Evolutionary conservation across 2,113 vertebrate genomes (phyloP), one percentile per base, ranked within the genome.

Genomic region (Bothrops jararaca): DNA sequence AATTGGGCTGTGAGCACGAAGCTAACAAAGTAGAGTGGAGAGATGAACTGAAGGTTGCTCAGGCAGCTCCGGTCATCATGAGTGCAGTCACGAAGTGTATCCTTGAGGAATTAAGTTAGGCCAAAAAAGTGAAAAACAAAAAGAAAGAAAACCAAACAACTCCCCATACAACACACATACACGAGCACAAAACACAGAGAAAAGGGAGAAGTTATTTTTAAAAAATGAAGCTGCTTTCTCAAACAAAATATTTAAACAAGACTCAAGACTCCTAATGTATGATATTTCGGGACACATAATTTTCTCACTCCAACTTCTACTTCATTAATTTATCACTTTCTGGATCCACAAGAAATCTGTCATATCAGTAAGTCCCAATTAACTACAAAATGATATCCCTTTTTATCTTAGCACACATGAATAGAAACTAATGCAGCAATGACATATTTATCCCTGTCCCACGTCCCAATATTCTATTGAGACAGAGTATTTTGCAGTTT

Each of bases 1-100:
- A 99, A 99, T 98, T 99, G 99, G 89, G 99, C 99, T 80, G 99
- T 99, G 98, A 99, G 98, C 98, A 99, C 99, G 89, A 99, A 99
- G 98, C 99, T 99, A 96, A 99, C 99, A 94, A 99, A 99, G 98
- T 99, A 99, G 95, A 99, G 97, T 1, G 99, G 99, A 23, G 99
- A 99, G 98, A 99, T 98, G 90, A 98, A 98, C 97, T 98, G 98
- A 92, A 98, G 98, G 97, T 99, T 99, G 93, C 98, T 99, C 97
- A 99, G 98, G 97, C 99, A 99, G 97, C 98, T 98, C 94, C 98
- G 99, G 96, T 99, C 99, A 53, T 98, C 98, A 0, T 98, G 98
- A 88, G 99, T 98, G 96, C 99, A 99, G 96, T 99, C 99, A 56
- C 99, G 98, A 95, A 99, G 97, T 0, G 99, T 99, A 95, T 99